These are phyloP conservation scores for Andricus curvator DNA, from an alignment of 2,888 invertebrate genomes.

Conservation along the genomic window DNA sequence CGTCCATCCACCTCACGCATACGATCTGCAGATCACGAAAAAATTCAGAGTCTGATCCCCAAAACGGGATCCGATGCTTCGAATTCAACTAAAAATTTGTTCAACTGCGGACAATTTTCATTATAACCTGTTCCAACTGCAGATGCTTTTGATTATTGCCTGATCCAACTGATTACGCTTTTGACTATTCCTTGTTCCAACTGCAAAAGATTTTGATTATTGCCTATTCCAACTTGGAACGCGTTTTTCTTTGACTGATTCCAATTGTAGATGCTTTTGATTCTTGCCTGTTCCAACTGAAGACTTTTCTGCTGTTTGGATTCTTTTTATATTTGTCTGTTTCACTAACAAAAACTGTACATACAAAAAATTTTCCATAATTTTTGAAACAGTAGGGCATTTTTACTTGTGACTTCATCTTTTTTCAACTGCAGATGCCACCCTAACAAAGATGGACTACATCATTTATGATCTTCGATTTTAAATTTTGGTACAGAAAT, in stretches of 20 bases:
- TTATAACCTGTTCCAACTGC: background rate
- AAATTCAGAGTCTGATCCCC: slow-evolving; percentile 48
- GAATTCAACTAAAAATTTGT: background rate
- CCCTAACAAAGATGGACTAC: too few species aligned
- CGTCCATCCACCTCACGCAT: slow-evolving; percentile 63
- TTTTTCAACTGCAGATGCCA: too few species aligned
- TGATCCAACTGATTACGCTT: background rate
- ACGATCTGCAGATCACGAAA: slow-evolving; percentile 62
- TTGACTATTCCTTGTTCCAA: background rate
- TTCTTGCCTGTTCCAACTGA: background rate
- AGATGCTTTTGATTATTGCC: background rate
- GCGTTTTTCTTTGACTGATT: background rate
- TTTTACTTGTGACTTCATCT: too few species aligned
- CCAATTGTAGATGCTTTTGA: background rate
- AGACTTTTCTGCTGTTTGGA: background rate
- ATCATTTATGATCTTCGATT: too few species aligned
- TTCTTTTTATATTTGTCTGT: too few species aligned
- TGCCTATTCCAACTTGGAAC: background rate
- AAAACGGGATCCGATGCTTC: background rate
- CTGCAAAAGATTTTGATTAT: background rate
- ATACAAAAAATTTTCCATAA: too few species aligned
- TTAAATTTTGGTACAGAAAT: too few species aligned
- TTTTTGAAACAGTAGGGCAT: too few species aligned
- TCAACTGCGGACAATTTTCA: background rate
- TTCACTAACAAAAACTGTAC: too few species aligned